These are phyloP conservation scores for Orgyia antiqua DNA, from an alignment of 2,888 invertebrate genomes.

Conservation along the genomic window DNA sequence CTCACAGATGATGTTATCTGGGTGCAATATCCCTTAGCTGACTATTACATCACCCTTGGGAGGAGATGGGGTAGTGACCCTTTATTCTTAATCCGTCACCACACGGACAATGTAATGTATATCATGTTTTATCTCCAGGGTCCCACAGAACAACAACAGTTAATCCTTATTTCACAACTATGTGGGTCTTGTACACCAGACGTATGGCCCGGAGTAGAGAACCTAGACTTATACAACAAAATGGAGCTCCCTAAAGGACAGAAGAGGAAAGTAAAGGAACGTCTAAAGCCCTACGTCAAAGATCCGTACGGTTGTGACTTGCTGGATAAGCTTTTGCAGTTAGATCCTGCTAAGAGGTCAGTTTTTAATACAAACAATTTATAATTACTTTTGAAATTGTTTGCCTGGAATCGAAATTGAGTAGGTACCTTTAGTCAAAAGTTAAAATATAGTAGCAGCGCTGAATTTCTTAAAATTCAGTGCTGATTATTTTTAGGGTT, in stretches of 20 bases:
- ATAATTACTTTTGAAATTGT: neutral
- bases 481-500: no score
- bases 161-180: conserved; percentile 95
- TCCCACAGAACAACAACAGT: conserved; percentile 96
- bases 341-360: conserved; percentile 91
- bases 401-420: neutral
- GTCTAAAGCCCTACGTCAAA: conserved; percentile 92
- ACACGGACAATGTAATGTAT: no score
- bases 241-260: conserved; percentile 93
- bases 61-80: no score
- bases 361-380: no score
- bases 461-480: no score
- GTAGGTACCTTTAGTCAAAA: neutral
- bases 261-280: conserved; percentile 88
- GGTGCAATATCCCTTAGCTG: no score
- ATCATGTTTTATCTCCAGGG: conserved; percentile 81
- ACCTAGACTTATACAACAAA: conserved; percentile 90
- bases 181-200: conserved; percentile 97
- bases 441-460: neutral
- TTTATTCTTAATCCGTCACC: no score
- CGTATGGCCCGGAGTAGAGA: conserved; percentile 96
- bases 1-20: no score
- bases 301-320: conserved; percentile 95
- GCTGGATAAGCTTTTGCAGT: conserved; percentile 91
- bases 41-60: no score